Evolutionary conservation across 2,888 invertebrate species (phyloP).

Genomic region (Lucinisca nassula): DNA sequence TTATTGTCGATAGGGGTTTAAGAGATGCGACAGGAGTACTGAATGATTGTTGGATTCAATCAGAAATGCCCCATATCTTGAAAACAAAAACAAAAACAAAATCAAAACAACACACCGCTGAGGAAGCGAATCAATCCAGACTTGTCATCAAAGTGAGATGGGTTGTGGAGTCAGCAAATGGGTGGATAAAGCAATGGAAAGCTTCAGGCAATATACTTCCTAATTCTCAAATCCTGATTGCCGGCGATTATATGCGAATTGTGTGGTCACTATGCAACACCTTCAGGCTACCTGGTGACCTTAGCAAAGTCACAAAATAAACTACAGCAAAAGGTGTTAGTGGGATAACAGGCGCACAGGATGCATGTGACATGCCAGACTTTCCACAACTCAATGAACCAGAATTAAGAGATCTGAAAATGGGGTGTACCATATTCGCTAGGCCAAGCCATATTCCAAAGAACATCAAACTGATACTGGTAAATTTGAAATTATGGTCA

Average conservation of each 20-base stretch:
- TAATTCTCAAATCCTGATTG: neutral
- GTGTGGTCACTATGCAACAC: conserved; percentile 1
- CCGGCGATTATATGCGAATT: neutral
- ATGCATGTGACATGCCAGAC: neutral
- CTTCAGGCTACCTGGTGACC: neutral
- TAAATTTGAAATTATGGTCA: neutral
- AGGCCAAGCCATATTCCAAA: neutral
- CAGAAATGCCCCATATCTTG: conserved; percentile 29
- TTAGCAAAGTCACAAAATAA: neutral
- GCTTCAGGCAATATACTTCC: conserved; percentile 6
- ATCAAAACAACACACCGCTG: neutral
- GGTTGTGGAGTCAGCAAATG: conserved; percentile 30
- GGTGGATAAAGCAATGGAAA: conserved; percentile 29
- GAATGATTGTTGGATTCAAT: neutral
- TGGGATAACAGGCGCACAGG: neutral
- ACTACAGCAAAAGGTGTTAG: neutral
- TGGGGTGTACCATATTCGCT: conserved; percentile 14
- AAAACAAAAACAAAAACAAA: no score
- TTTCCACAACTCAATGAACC: no score
- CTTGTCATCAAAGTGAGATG: conserved; percentile 21
- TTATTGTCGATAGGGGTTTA: conserved; percentile 38
- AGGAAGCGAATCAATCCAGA: conserved; percentile 11
- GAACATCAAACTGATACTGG: conserved; percentile 3
- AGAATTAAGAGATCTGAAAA: neutral
- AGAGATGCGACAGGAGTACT: conserved; percentile 22